Evolutionary conservation across 2,797 vertebrate genomes (phyloP), one percentile per base, ranked within the genome.

Genomic region (Phoxinus dragarum): DNA sequence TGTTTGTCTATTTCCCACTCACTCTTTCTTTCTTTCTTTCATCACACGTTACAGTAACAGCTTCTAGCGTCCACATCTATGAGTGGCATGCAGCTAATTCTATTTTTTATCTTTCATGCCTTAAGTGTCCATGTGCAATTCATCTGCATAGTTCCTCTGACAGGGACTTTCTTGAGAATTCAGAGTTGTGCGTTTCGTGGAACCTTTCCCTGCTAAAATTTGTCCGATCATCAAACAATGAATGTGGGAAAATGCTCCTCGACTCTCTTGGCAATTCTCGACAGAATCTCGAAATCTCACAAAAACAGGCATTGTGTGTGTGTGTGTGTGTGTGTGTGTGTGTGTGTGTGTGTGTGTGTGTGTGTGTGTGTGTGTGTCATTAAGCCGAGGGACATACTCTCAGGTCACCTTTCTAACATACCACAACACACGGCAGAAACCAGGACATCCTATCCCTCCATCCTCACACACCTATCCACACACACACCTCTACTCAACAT

Each of bases 401-500:
- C 68, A 85, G 72, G 79, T 88, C 86, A 76, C 82, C 40, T 68
- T 38, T 12, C 54, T 77, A 56, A 31, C 56, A 88, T 38, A 14
- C 61, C 81, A 76, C 79, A 77, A 59, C 54, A 59, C 77, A 40
- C 31, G 12, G 49, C 73, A 68, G 66, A 89, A 90, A 87, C 77
- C 87, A 90, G 88, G 88, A 85, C 88, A 88, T 84, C 61, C 64
- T 82, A 84, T 87, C 83, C 66, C 49, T 80, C 40, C 34, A 72
- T 85, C 52, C 67, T 27, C 85, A 79, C 31, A 54, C 86, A 82
- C 42, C 68, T 86, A 27, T 27, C 27, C 27, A 27, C 27, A 38
- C 85, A 79, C 31, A 54, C 86, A 82, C 42, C 68, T 86, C 90
- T 81, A 81, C 71, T 93, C 84, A 90, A 90, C 85, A 88, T 81